Evolutionary conservation across 35 echinoderm and acorn worm genomes (phyloP).

Genomic region (Apostichopus californicus): DNA sequence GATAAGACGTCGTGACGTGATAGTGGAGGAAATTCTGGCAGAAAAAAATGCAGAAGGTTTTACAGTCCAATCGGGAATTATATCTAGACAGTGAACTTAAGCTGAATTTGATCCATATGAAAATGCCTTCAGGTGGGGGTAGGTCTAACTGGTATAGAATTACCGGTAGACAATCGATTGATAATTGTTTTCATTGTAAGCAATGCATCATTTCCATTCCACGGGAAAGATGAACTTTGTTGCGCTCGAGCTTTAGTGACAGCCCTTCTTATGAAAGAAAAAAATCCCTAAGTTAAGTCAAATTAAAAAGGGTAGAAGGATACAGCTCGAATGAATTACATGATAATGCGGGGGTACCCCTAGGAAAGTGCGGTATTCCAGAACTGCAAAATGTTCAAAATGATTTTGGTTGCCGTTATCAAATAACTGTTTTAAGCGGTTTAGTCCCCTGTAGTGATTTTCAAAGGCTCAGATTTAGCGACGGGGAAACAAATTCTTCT

Average conservation of each 20-base stretch:
- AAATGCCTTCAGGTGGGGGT: too few species aligned
- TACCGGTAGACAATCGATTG: background rate
- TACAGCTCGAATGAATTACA: constrained; percentile 7
- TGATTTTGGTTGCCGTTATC: background rate
- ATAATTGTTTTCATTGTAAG: background rate
- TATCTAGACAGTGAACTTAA: too few species aligned
- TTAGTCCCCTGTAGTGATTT: background rate
- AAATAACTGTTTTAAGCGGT: constrained; percentile 23
- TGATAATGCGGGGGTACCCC: constrained; percentile 6
- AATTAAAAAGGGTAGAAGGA: constrained; percentile 24
- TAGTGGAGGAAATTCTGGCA: too few species aligned
- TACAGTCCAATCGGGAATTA: too few species aligned
- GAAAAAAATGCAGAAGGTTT: too few species aligned
- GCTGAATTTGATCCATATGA: too few species aligned
- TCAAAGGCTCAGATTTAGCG: constrained; percentile 6
- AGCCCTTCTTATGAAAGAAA: constrained; percentile 19
- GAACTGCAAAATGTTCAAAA: background rate
- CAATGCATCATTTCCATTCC: background rate
- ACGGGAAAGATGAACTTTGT: background rate
- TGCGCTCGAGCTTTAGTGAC: constrained; percentile 27
- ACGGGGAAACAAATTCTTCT: constrained; percentile 33
- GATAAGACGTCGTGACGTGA: too few species aligned
- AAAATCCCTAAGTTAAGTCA: constrained; percentile 9
- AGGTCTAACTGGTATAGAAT: background rate
- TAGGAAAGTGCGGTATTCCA: constrained; percentile 11